Evolutionary conservation across 2,888 invertebrate genomes (phyloP).

Genomic region (Eledone cirrhosa): DNA sequence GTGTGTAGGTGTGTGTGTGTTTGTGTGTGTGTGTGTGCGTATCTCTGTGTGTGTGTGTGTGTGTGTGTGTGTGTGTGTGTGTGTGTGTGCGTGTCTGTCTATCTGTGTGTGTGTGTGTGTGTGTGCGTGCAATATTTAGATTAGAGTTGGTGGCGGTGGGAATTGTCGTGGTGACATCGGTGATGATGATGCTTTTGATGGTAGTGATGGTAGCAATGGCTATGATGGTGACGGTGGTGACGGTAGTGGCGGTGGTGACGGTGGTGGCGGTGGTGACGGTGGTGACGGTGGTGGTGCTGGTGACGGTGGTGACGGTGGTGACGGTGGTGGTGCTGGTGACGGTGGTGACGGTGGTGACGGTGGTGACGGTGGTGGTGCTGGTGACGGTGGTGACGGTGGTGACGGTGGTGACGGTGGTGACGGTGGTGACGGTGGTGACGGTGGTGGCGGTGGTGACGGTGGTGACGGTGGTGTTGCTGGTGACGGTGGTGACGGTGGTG

Average conservation of each 20-base stretch:
- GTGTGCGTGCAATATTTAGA: not conserved
- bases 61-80: no score
- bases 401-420: slow-evolving; percentile 13
- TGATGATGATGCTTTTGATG: no score
- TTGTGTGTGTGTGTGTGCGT: no score
- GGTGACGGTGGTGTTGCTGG: no score
- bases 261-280: slow-evolving; percentile 3
- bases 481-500: no score
- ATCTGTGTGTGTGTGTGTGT: no score
- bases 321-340: slow-evolving; percentile 8
- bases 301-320: slow-evolving; percentile 13
- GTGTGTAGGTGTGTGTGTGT: no score
- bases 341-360: no score
- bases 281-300: not conserved
- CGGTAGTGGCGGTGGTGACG: slow-evolving; percentile 13
- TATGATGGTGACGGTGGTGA: slow-evolving; percentile 13
- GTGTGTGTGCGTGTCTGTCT: no score
- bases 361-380: no score
- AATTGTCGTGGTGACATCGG: slow-evolving; percentile 7
- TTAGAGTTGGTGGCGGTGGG: not conserved
- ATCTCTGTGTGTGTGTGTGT: no score
- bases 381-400: slow-evolving; percentile 13
- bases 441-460: slow-evolving; percentile 13
- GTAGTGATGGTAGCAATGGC: no score
- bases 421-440: slow-evolving; percentile 13